Conservation (phyloP, 2,888 invertebrate genomes). For the Orthonychiurus folsomi region DNA sequence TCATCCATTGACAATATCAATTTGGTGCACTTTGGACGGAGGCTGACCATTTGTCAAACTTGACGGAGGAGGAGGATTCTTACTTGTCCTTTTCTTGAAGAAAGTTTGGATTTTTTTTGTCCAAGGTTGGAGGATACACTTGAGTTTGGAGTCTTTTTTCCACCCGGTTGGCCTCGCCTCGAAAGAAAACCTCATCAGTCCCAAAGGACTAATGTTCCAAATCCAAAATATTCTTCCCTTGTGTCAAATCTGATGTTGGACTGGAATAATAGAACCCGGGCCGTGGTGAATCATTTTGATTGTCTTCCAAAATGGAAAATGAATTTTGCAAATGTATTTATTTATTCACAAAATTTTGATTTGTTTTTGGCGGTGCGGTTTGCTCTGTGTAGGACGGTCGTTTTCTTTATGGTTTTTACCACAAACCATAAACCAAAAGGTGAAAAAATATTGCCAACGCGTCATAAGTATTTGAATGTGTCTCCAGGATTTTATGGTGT, state of each 20-base stretch:
- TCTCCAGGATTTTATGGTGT: neutral
- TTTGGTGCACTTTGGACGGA: slow-evolving; percentile 1
- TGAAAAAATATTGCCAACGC: no score
- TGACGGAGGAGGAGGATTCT: no score
- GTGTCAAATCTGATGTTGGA: neutral
- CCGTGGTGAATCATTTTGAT: neutral
- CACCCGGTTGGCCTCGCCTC: no score
- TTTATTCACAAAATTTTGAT: no score
- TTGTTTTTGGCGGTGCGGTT: neutral
- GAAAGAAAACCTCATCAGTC: neutral
- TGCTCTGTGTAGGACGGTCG: no score
- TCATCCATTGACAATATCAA: neutral
- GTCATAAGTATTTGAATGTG: neutral
- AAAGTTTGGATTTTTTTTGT: neutral
- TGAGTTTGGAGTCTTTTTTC: no score
- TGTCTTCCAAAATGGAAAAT: neutral
- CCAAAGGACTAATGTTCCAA: neutral
- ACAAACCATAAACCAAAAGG: neutral
- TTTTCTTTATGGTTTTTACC: no score
- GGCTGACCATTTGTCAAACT: neutral
- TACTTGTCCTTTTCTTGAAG: neutral
- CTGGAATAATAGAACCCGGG: neutral
- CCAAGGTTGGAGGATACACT: no score
- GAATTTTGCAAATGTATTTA: no score
- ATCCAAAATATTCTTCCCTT: neutral